Evolutionary conservation across 2,113 vertebrate genomes (phyloP).

Genomic region (Pelodiscus sinensis): DNA sequence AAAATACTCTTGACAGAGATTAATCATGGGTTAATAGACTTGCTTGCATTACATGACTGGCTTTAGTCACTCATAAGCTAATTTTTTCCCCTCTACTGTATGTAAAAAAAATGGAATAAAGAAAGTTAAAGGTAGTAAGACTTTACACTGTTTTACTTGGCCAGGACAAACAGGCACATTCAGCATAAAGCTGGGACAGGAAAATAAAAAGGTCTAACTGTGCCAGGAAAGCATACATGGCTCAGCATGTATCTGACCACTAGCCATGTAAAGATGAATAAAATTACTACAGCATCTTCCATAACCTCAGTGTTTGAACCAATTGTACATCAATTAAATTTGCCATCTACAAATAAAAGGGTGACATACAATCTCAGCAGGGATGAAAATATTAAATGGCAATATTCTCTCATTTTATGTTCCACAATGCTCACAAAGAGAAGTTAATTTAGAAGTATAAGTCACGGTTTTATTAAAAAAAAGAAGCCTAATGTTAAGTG

Average conservation of each 20-base stretch:
- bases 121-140: background rate
- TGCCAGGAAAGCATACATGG: background rate
- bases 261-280: background rate
- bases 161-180: background rate
- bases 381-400: slow-evolving; percentile 9
- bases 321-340: slow-evolving; percentile 3
- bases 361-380: background rate
- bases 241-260: background rate
- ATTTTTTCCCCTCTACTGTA: background rate
- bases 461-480: background rate
- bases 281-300: background rate
- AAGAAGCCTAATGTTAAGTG: background rate
- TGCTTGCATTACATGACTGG: background rate
- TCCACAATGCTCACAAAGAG: background rate
- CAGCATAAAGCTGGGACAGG: background rate
- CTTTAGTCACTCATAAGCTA: background rate
- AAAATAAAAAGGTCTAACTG: background rate
- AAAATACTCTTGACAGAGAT: background rate
- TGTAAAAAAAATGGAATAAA: background rate
- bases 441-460: background rate
- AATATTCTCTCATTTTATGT: background rate
- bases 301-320: background rate
- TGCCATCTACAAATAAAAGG: background rate
- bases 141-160: background rate
- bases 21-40: background rate